A percentile compares a stretch with the other conserved stretches of the same genome.
These are phyloP conservation scores for Andrena bucephala DNA, from an alignment of 2,888 invertebrate genomes.

Conservation along the genomic window DNA sequence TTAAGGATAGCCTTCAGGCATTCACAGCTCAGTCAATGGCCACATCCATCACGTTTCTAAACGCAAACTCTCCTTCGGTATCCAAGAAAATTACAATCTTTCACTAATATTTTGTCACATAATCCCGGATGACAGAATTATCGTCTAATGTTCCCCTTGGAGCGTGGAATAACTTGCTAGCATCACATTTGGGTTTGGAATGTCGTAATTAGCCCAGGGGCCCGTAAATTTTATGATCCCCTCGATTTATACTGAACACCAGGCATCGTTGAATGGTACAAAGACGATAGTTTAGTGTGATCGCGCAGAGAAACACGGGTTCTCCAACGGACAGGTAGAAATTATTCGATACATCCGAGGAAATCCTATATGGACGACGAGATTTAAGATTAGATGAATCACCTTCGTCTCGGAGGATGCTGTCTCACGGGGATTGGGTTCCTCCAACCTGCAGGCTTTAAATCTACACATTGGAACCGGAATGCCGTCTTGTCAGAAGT, in stretches of 20 bases:
- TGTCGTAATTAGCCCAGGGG: background rate
- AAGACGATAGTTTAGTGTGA: conserved; percentile 13
- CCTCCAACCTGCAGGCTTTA: conserved; percentile 52
- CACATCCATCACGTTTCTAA: background rate
- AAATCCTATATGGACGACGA: conserved; percentile 73
- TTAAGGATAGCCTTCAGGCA: background rate
- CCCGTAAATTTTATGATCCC: background rate
- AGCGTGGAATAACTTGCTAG: too few species aligned
- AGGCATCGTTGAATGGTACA: conserved; percentile 1
- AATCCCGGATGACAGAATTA: background rate
- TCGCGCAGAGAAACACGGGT: conserved; percentile 27
- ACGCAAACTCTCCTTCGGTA: background rate
- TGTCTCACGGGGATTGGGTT: conserved; percentile 76
- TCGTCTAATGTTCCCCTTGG: background rate
- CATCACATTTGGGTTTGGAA: background rate
- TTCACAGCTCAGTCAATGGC: background rate
- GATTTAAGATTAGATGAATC: conserved; percentile 74
- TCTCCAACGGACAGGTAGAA: conserved; percentile 54
- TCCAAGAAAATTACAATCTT: background rate
- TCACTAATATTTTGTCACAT: background rate
- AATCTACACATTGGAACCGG: conserved; percentile 57
- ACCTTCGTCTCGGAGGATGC: conserved; percentile 64
- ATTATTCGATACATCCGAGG: conserved; percentile 74
- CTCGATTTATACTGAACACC: background rate
- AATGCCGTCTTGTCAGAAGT: conserved; percentile 53